These are phyloP conservation scores for Fragum fragum DNA, from an alignment of 2,888 invertebrate genomes.

Conservation along the genomic window DNA sequence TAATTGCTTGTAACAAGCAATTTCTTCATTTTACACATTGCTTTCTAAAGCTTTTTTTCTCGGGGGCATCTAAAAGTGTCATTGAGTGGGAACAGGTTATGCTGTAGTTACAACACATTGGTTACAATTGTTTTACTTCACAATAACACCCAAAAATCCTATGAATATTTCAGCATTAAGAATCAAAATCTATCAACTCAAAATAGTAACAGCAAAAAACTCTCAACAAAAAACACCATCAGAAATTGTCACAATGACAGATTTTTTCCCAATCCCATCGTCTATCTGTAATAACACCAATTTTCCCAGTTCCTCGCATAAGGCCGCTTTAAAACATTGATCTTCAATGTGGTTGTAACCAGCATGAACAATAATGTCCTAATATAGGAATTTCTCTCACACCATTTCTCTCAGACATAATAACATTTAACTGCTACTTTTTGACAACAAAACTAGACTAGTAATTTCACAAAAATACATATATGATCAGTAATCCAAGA, in stretches of 20 bases:
- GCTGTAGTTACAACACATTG: too few species aligned
- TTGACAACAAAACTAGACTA: too few species aligned
- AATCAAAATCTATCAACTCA: too few species aligned
- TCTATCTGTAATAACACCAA: background rate
- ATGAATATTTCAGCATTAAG: too few species aligned
- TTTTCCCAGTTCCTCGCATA: background rate
- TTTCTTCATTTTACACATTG: slow-evolving; percentile 1
- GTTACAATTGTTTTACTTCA: too few species aligned
- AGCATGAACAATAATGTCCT: background rate
- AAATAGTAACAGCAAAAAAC: background rate
- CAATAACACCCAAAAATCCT: too few species aligned
- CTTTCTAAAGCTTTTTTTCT: background rate
- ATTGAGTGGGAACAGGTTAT: too few species aligned
- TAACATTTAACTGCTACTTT: too few species aligned
- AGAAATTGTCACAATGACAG: background rate
- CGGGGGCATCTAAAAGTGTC: too few species aligned
- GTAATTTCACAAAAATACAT: too few species aligned
- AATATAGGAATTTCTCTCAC: slow-evolving; percentile 6
- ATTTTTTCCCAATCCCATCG: background rate
- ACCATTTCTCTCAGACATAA: background rate
- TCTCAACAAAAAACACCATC: background rate
- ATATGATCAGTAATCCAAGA: too few species aligned
- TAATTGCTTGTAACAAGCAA: background rate
- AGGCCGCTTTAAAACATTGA: background rate
- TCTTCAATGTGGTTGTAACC: background rate